Evolutionary conservation across 2,888 invertebrate species (phyloP).

Genomic region (Dione juno): DNA sequence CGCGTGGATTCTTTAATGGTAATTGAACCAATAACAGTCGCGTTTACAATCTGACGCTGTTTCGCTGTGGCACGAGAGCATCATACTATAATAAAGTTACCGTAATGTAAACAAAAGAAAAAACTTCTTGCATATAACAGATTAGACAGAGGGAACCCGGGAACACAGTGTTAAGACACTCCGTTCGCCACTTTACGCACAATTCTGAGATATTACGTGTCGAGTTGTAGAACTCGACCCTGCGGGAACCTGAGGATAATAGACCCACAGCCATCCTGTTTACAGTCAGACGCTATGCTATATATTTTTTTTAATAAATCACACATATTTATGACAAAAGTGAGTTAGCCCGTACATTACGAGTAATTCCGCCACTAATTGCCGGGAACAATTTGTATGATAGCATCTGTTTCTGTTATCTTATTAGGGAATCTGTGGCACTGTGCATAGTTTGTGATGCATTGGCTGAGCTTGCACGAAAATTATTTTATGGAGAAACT

Average conservation of each 20-base stretch:
- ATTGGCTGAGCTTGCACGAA: background rate
- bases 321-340: slow-evolving; percentile 28
- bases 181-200: no score
- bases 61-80: background rate
- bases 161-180: no score
- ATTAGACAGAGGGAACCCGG: no score
- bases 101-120: background rate
- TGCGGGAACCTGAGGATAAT: no score
- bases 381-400: slow-evolving; percentile 38
- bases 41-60: no score
- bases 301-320: slow-evolving; percentile 20
- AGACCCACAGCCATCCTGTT: no score
- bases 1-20: no score
- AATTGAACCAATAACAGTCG: no score
- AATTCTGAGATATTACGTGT: no score
- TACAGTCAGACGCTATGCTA: no score
- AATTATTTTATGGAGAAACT: slow-evolving; percentile 4
- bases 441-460: slow-evolving; percentile 29
- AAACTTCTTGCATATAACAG: no score
- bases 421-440: slow-evolving; percentile 28
- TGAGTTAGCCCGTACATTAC: slow-evolving; percentile 32
- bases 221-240: no score
- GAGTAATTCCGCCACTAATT: slow-evolving; percentile 34
- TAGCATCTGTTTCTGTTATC: slow-evolving; percentile 38
- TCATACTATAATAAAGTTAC: background rate